Base-by-base conservation (phyloP, 2,113 vertebrate genomes). In the Oncorhynchus clarkii region DNA sequence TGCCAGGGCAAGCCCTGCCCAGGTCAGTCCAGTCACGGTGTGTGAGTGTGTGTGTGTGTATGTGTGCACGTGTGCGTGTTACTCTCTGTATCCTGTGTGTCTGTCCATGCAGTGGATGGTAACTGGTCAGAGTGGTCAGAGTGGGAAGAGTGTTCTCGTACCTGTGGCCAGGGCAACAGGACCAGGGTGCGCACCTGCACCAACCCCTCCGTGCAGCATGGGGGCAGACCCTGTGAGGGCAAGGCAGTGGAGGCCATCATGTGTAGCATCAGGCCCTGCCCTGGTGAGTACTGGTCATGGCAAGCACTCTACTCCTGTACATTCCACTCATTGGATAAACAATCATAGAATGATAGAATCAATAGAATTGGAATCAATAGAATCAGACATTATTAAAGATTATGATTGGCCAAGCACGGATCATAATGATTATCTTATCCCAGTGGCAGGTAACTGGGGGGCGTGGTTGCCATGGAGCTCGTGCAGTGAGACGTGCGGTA, bases 71-170 rank as follows among this genome's bases (percentile, higher is more conserved):
- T 34, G 45, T 39, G 59, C 66, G 51, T 31, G 16, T 59, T 14
- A 22, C 16, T n/a, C 18, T 20, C 27, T 16, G 12, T 73, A 39
- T 49, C n/a, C 26, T 20, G 24, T 65, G 31, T 60, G 2, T n/a
- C 26, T 71, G 29, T 67, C 11, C 59, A n/a, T 57, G 11, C 75
- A 99, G 97, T 98, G 93, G 95, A 97, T 72, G 98, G 96, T 34
- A 92, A 76, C 80, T 99, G 98, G 98, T 97, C 97, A 0, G 94
- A 96, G 64, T 99, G 98, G 98, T 94, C 94, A 1, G 39, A 80
- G 0, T 99, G 98, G 98, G 97, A 97, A 85, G 97, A 98, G 75
- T 99, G 98, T 77, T 96, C 97, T 4, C 94, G 87, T 75, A 95
- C 92, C 78, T 99, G 98, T 70, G 97, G 96, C 22, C 95, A 90